Evolutionary conservation across 2,888 invertebrate species (phyloP).

Genomic region (Girardia tigrina): DNA sequence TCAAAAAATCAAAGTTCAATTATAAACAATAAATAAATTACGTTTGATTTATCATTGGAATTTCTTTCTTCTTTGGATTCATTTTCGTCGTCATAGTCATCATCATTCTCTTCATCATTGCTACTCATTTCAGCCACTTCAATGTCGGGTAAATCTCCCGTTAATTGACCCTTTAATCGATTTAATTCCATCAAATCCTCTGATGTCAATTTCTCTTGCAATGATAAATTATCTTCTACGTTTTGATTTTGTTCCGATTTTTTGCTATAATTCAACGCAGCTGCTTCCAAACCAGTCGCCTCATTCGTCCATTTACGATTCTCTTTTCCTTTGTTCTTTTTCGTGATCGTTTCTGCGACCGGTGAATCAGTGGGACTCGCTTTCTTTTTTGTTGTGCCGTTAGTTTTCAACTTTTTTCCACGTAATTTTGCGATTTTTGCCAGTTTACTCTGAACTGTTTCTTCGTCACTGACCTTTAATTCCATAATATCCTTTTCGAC

Average conservation of each 20-base stretch:
- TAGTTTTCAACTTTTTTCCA: background rate
- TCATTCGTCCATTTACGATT: conserved; percentile 76
- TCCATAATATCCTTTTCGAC: background rate
- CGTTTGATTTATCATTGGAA: too few species aligned
- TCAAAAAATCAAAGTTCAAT: too few species aligned
- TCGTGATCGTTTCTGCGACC: background rate
- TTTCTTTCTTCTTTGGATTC: too few species aligned
- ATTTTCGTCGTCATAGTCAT: conserved; percentile 37
- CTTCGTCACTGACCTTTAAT: background rate
- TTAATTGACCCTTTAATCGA: conserved; percentile 44
- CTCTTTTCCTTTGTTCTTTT: conserved; percentile 60
- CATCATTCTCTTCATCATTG: conserved; percentile 41
- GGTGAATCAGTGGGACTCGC: conserved; percentile 31
- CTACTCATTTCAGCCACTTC: conserved; percentile 47
- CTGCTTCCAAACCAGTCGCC: conserved; percentile 64
- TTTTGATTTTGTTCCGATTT: background rate
- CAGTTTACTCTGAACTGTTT: background rate
- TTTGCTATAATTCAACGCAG: conserved; percentile 58
- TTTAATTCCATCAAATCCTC: conserved; percentile 28
- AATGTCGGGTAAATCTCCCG: conserved; percentile 50
- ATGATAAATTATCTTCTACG: background rate
- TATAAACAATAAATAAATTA: too few species aligned
- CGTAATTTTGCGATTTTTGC: background rate
- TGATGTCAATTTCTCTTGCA: background rate
- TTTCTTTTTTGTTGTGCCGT: background rate